Percentiles rank a stretch among this genome's conserved stretches.
phyloP scores from a whole-genome alignment of 1,140 invertebrate species.

The Maconellicoccus hirsutus region DNA sequence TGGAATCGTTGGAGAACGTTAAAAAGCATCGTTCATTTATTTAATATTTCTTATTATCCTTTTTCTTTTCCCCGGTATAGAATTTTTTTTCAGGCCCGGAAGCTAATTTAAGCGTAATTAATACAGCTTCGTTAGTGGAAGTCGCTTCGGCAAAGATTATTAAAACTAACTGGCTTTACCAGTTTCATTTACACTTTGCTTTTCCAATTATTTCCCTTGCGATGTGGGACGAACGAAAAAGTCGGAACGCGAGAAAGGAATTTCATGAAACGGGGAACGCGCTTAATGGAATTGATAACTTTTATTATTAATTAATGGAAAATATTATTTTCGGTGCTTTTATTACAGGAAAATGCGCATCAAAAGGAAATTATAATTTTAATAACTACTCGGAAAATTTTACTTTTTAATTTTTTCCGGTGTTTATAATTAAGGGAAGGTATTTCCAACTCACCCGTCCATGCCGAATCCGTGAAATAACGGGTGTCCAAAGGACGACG shows the following conservation, averaged over 20 bases:
- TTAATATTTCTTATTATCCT: constrained; percentile 10
- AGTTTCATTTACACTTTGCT: constrained; percentile 9
- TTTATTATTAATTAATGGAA: constrained; percentile 6
- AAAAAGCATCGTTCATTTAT: constrained; percentile 17
- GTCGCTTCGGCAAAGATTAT: not conserved
- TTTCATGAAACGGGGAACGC: not conserved
- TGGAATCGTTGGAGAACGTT: not conserved
- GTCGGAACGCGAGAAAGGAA: not conserved
- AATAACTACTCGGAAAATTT: not conserved
- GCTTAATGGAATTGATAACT: constrained; percentile 9
- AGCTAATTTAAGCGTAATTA: constrained; percentile 19
- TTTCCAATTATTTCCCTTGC: not conserved
- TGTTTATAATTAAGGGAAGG: not conserved
- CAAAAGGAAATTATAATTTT: not conserved
- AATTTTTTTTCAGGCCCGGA: constrained; percentile 16
- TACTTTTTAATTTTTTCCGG: not conserved
- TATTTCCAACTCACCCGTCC: constrained; percentile 30
- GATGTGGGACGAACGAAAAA: not conserved
- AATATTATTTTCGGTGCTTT: constrained; percentile 1
- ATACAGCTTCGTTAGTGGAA: constrained; percentile 7
- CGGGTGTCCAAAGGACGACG: constrained; percentile 30
- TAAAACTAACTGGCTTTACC: constrained; percentile 8
- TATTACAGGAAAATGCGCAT: not conserved
- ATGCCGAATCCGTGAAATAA: constrained; percentile 32
- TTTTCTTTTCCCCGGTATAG: not conserved